Base-by-base conservation (phyloP, 2,113 vertebrate species). In the Sardina pilchardus region DNA sequence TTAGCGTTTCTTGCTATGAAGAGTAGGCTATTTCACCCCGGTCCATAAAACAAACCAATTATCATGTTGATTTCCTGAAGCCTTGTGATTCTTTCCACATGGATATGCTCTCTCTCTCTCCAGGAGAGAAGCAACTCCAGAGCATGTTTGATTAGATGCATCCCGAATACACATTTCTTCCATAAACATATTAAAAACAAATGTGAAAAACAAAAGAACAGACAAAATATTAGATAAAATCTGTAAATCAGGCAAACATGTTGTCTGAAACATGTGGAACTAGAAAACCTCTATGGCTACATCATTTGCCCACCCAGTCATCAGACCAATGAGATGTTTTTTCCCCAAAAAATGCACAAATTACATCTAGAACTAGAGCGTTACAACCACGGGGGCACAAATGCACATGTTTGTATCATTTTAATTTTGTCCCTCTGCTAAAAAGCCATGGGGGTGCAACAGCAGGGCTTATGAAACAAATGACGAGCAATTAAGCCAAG, bases 1-100 rank as follows among this genome's bases (percentile, higher is more conserved):
- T 94, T 94, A 92, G 91, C 83, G 87, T 92, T 90, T 91, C 88
- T 88, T 59, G 83, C 30, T 17, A 85, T 90, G 88, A 90, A 90
- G 87, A 93, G 91, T 82, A 84, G 90, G 86, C 90, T 87, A 47
- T 90, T 91, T 91, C 89, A 84, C 90, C 89, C 90, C 87, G 91
- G 88, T n/a, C 89, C 91, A 90, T 91, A 91, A 93, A 93, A 93
- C 91, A 93, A 89, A 86, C 87, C 93, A 87, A 93, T 93, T 93
- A 94, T 93, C 88, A 90, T 92, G 85, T 88, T 89, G 34, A 39
- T 78, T 78, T 78, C 34, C 26, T 34, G 71, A 78, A 78, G 34
- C 34, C 1, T 36, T 78, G 34, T 78, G 30, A 78, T 78, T 78
- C 16, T 34, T 78, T 34, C 71, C 71, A 78, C 30, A 19, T 17